Conservation (phyloP, 1,140 invertebrate genomes). For the Augochlora pura region DNA sequence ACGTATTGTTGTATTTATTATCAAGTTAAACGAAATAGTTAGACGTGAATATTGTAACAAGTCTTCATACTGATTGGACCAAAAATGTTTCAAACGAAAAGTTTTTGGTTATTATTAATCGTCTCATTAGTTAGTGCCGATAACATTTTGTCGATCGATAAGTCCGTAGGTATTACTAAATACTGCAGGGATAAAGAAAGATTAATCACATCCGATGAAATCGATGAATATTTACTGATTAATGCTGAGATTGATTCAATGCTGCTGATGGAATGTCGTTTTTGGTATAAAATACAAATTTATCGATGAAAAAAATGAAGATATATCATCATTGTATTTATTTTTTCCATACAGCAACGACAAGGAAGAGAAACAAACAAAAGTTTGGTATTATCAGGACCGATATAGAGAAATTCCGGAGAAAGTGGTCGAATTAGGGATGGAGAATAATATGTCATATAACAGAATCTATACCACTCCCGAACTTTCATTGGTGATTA, state of each 20-base stretch:
- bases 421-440: slow-evolving; percentile 77
- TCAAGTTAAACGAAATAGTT: background rate
- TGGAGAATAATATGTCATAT: slow-evolving; percentile 76
- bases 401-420: slow-evolving; percentile 61
- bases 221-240: slow-evolving; percentile 78
- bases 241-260: slow-evolving; percentile 75
- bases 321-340: background rate
- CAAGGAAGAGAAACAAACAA: slow-evolving; percentile 73
- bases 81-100: slow-evolving; percentile 1
- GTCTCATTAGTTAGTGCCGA: background rate
- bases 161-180: slow-evolving; percentile 48
- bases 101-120: slow-evolving; percentile 28
- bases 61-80: background rate
- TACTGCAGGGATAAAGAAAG: slow-evolving; percentile 78
- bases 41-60: background rate
- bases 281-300: slow-evolving; percentile 71
- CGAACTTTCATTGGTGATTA: slow-evolving; percentile 78
- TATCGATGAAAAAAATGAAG: no score
- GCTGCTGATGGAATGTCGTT: slow-evolving; percentile 77
- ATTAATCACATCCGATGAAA: slow-evolving; percentile 74
- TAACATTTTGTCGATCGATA: slow-evolving; percentile 35
- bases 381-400: slow-evolving; percentile 81
- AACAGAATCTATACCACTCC: slow-evolving; percentile 75
- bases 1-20: background rate
- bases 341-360: slow-evolving; percentile 58